Evolutionary conservation across 2,113 vertebrate genomes (phyloP).

Genomic region (Prionailurus bengalensis): DNA sequence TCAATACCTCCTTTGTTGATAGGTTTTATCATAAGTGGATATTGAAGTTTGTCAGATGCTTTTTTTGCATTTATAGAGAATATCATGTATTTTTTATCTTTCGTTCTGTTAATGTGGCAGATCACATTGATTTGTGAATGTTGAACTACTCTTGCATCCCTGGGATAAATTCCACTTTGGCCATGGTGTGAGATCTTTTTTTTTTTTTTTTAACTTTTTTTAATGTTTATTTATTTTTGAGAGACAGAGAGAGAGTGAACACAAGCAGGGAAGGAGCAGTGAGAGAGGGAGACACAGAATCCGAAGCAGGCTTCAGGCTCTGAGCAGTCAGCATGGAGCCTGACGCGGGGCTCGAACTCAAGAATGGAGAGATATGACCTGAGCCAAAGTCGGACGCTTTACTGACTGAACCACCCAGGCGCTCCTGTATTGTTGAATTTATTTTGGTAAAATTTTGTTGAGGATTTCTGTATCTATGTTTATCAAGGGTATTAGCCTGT

Average conservation of each 20-base stretch:
- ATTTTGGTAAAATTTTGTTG: background rate
- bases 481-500: no score
- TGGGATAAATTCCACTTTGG: background rate
- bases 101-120: background rate
- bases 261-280: no score
- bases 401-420: no score
- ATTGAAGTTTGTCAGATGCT: background rate
- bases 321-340: no score
- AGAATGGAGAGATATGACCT: no score
- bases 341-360: fast-evolving
- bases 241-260: no score
- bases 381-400: no score
- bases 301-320: no score
- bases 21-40: background rate
- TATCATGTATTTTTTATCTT: background rate
- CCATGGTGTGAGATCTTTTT: background rate
- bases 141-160: background rate
- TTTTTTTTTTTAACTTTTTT: no score
- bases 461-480: background rate
- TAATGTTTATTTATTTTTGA: no score
- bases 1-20: background rate
- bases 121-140: background rate
- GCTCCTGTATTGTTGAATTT: background rate
- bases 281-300: no score
- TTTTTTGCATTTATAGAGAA: background rate